These are phyloP conservation scores for Dasysyrphus albostriatus DNA, from an alignment of 2,888 invertebrate genomes.

Conservation along the genomic window DNA sequence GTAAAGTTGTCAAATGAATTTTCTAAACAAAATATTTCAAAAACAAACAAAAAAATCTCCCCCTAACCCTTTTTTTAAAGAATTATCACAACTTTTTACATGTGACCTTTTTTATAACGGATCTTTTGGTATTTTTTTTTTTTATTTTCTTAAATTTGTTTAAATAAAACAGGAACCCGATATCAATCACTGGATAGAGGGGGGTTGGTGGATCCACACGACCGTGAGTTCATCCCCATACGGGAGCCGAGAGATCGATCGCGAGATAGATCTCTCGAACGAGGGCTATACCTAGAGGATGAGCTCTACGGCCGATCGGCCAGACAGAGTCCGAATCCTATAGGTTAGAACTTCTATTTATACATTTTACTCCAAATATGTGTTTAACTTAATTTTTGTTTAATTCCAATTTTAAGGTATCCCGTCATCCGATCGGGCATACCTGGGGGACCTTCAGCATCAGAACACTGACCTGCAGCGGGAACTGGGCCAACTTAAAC, in stretches of 20 bases:
- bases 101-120: constrained; percentile 1
- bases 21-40: too few relatives aligned
- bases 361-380: neutral
- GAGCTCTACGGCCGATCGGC: constrained; percentile 89
- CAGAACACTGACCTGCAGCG: constrained; percentile 97
- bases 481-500: constrained; percentile 95
- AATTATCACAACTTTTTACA: neutral
- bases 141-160: constrained; percentile 2
- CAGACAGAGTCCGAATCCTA: constrained; percentile 89
- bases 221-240: constrained; percentile 94
- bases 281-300: constrained; percentile 89
- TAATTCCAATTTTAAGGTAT: constrained; percentile 79
- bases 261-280: constrained; percentile 88
- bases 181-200: constrained; percentile 91
- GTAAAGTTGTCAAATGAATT: constrained; percentile 80
- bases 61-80: constrained; percentile 5
- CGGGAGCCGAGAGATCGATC: constrained; percentile 90
- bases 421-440: constrained; percentile 86
- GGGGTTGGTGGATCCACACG: constrained; percentile 89
- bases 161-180: constrained; percentile 81
- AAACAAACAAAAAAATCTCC: too few relatives aligned
- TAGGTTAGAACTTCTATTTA: constrained; percentile 79
- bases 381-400: constrained; percentile 15
- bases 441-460: constrained; percentile 94
- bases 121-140: neutral